A percentile compares a stretch with the other conserved stretches of the same genome.
Evolutionary conservation across 2,113 vertebrate genomes (phyloP).

Genomic region (Ondatra zibethicus): DNA sequence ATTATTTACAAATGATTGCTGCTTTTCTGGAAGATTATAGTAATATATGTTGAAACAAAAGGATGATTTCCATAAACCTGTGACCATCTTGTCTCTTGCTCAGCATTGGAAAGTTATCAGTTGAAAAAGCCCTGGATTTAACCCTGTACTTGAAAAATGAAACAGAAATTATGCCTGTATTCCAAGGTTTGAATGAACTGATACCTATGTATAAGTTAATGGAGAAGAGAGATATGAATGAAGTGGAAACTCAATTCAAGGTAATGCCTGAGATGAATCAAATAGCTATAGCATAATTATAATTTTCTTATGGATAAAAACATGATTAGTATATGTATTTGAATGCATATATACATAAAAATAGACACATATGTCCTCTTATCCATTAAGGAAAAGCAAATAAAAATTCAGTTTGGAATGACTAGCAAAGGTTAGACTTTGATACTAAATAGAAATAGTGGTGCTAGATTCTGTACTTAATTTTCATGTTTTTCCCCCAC

Average conservation of each 20-base stretch:
- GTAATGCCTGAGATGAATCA: slow-evolving; percentile 70
- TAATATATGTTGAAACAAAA: slow-evolving; percentile 43
- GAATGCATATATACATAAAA: neutral
- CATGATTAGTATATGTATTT: neutral
- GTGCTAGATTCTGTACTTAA: neutral
- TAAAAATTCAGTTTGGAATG: slow-evolving; percentile 17
- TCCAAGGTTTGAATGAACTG: slow-evolving; percentile 91
- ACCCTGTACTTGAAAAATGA: slow-evolving; percentile 92
- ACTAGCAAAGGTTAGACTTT: neutral
- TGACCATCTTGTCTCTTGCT: slow-evolving; percentile 55
- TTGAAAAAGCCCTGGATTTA: slow-evolving; percentile 94
- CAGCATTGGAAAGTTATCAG: slow-evolving; percentile 89
- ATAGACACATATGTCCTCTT: neutral
- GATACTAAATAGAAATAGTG: neutral
- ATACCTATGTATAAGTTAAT: slow-evolving; percentile 93
- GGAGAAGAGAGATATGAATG: slow-evolving; percentile 91
- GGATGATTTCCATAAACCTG: slow-evolving; percentile 11
- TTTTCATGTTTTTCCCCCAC: neutral
- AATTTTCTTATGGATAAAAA: slow-evolving; percentile 23
- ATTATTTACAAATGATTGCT: neutral
- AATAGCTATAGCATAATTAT: neutral
- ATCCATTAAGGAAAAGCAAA: slow-evolving; percentile 42
- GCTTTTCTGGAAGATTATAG: neutral
- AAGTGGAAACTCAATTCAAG: slow-evolving; percentile 86
- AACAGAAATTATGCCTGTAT: slow-evolving; percentile 91